phyloP scores from a whole-genome alignment of 2,113 vertebrate genomes.

The Aegithalos caudatus region DNA sequence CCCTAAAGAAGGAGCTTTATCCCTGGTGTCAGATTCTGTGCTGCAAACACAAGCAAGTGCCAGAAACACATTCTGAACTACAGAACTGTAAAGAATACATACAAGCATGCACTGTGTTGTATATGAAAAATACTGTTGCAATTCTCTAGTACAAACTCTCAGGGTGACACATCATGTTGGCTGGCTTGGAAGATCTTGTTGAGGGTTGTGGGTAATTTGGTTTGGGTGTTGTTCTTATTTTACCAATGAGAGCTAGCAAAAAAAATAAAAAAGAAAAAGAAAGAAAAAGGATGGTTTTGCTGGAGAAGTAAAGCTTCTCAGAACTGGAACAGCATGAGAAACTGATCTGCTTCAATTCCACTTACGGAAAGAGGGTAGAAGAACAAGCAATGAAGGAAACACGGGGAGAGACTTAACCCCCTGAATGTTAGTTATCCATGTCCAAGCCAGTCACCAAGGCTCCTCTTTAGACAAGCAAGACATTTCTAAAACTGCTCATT shows the following conservation, averaged over 20 bases:
- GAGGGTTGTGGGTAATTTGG: neutral
- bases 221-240: neutral
- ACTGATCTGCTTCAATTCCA: neutral
- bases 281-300: neutral
- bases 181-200: neutral
- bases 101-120: too few species aligned
- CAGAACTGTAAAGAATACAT: neutral
- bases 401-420: neutral
- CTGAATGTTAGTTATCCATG: neutral
- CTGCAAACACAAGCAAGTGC: neutral
- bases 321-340: neutral
- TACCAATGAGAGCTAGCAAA: neutral
- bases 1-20: neutral
- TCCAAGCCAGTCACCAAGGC: neutral
- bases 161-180: neutral
- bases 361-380: neutral
- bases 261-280: neutral
- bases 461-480: neutral
- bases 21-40: neutral
- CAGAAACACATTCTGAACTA: neutral
- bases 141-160: neutral
- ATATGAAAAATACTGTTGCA: neutral
- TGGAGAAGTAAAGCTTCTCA: neutral
- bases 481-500: neutral
- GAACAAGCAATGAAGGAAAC: neutral